Evolutionary conservation across 2,797 vertebrate species (phyloP).

Genomic region (Psittacula derbiana): DNA sequence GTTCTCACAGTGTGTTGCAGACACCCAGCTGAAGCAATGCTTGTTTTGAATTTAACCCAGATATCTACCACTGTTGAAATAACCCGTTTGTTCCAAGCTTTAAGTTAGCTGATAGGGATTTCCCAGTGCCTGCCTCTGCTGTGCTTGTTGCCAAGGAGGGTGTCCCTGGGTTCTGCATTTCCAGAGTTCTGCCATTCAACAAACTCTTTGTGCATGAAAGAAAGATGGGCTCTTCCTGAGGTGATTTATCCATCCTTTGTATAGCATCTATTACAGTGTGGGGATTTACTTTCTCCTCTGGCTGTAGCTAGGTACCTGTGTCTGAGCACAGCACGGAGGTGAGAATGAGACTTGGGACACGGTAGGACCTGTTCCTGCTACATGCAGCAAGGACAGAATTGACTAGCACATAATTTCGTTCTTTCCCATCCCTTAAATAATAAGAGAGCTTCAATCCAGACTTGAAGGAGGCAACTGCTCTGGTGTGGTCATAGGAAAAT

Average conservation of each 20-base stretch:
- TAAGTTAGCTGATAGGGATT: background rate
- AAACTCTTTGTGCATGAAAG: background rate
- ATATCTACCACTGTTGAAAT: background rate
- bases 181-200: background rate
- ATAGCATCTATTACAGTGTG: accelerated
- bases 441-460: background rate
- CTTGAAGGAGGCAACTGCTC: background rate
- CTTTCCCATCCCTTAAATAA: background rate
- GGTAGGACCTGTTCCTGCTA: background rate
- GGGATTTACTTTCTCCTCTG: background rate
- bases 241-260: background rate
- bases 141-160: background rate
- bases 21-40: background rate
- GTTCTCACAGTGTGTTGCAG: background rate
- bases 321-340: background rate
- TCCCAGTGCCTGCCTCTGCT: background rate
- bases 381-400: background rate
- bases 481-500: background rate
- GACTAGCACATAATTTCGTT: background rate
- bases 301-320: background rate
- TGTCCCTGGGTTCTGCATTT: background rate
- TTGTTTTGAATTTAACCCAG: background rate
- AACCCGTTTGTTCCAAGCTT: background rate
- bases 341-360: background rate
- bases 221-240: background rate